Base-by-base conservation (phyloP, 2,888 invertebrate genomes). In the Oxytorus armatus region DNA sequence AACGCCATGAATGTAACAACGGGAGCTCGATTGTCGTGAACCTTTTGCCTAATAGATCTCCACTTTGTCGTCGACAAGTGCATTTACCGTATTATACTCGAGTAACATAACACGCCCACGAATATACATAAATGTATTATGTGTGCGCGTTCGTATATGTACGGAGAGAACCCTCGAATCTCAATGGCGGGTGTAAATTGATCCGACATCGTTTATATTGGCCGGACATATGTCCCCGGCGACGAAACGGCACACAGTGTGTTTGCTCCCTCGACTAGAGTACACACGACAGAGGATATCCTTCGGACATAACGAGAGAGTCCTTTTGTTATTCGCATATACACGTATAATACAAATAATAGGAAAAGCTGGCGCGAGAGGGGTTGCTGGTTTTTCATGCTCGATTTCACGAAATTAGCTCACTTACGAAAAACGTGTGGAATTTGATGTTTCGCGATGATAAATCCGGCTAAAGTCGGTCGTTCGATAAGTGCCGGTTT, bases 211-310 rank as follows among this genome's bases (percentile, higher is more conserved):
- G 74, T 66, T 65, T 74, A 74, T 66, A 66, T 74, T 66, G 36
- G 63, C 51, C 65, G 65, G 81, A 69, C 81, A 81, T 81, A 81
- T 81, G 81, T 77, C 74, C 65, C 29, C n/a, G 16, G 25, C 73
- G 23, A 65, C 70, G 65, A 51, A 63, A 80, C 21, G 5, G 77
- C 23, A 1, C 44, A 44, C 74, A 51, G 23, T 61, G 66, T 53
- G 8, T 16, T 53, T 4, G 11, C 25, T 36, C 14, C 14, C 11
- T 23, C 47, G 16, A 16, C 1, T 1, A 16, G 16, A 36, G 36
- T 36, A 36, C 36, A 36, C 36, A 36, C 5, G 11, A 39, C 5
- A 39, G 39, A 39, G 29, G 55, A n/a, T n/a, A n/a, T n/a, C n/a
- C n/a, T n/a, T n/a, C n/a, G n/a, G 49, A 65, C 16, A 18, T 11